These are phyloP conservation scores for Centrocercus urophasianus DNA, from an alignment of 2,113 vertebrate species.

Conservation along the genomic window DNA sequence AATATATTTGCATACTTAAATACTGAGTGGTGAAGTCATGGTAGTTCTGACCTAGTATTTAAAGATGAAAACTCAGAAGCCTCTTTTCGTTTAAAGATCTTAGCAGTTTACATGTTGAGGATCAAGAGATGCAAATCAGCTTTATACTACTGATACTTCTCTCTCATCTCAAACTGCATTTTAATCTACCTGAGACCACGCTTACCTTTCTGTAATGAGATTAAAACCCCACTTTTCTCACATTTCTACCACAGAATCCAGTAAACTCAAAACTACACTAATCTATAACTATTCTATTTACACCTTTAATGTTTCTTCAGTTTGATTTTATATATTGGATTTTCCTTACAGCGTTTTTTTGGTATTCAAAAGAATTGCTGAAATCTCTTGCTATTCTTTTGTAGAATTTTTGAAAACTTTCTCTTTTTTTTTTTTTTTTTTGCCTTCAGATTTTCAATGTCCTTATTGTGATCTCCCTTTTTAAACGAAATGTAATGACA, in stretches of 20 bases:
- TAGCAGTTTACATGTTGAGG: neutral
- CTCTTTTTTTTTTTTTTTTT: neutral
- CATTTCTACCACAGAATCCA: neutral
- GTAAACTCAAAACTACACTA: neutral
- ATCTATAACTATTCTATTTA: neutral
- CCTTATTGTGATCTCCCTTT: neutral
- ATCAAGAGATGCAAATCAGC: neutral
- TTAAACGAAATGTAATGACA: neutral
- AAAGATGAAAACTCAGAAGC: neutral
- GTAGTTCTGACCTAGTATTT: neutral
- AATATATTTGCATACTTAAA: neutral
- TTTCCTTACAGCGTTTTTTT: neutral
- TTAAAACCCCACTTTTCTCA: neutral
- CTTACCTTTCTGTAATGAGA: neutral
- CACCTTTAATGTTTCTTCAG: neutral
- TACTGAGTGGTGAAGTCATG: neutral
- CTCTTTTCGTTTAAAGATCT: neutral
- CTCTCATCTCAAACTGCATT: neutral
- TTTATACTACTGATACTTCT: neutral
- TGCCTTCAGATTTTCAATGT: neutral
- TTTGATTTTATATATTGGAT: neutral
- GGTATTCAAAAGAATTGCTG: neutral
- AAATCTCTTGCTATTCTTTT: neutral
- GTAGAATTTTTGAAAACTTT: neutral
- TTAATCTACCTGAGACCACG: neutral